Evolutionary conservation across 2,888 invertebrate species (phyloP).

Genomic region (Hyppa rectilinea): DNA sequence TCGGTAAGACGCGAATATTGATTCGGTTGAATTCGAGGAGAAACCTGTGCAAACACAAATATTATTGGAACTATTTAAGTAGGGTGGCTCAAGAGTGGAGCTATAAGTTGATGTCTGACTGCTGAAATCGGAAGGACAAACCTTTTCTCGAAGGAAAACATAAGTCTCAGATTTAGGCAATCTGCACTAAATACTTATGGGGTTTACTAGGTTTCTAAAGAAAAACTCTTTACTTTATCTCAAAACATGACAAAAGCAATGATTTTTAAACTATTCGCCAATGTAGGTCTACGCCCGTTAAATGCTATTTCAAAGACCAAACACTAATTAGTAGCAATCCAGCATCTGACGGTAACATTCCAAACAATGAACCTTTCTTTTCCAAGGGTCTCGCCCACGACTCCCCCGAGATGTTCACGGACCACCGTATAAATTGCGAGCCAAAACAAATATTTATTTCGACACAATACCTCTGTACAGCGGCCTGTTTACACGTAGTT

Average conservation of each 20-base stretch:
- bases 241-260: not conserved
- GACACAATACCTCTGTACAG: slow-evolving; percentile 57
- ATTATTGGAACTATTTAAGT: slow-evolving; percentile 33
- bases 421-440: slow-evolving; percentile 52
- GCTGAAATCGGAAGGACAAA: slow-evolving; percentile 14
- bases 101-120: slow-evolving; percentile 13
- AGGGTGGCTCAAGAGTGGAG: slow-evolving; percentile 25
- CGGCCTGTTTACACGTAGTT: slow-evolving; percentile 54
- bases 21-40: slow-evolving; percentile 34
- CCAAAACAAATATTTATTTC: slow-evolving; percentile 60
- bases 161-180: not conserved
- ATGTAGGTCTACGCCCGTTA: not conserved
- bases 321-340: slow-evolving; percentile 29
- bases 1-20: slow-evolving; percentile 44
- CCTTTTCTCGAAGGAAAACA: not conserved
- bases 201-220: not conserved
- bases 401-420: slow-evolving; percentile 45
- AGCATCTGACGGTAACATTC: slow-evolving; percentile 11
- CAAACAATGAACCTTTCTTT: slow-evolving; percentile 51
- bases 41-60: slow-evolving; percentile 37
- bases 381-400: slow-evolving; percentile 14
- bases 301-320: not conserved
- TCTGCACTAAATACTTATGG: not conserved
- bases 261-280: not conserved
- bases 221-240: not conserved